Conservation (phyloP, 1,140 invertebrate genomes). For the Colletes gigas region DNA sequence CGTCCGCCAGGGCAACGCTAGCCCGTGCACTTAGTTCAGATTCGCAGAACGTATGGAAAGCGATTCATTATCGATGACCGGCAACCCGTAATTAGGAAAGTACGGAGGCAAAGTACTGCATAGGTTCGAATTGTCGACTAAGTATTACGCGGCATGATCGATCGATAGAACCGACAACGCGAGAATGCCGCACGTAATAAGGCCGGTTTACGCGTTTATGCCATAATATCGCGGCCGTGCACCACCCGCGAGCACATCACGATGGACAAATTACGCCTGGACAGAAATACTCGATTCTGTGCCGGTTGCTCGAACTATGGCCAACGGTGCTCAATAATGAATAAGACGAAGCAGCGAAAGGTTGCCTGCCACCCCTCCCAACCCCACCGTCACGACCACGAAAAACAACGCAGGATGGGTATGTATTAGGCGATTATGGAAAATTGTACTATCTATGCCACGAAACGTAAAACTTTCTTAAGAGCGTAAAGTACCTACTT, state of each 20-base stretch:
- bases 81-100: conserved; percentile 18
- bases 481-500: too few relatives aligned
- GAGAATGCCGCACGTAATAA: conserved; percentile 1
- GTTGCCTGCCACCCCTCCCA: too few relatives aligned
- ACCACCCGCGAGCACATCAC: conserved; percentile 1
- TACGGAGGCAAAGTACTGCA: not conserved
- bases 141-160: not conserved
- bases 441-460: too few relatives aligned
- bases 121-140: conserved; percentile 4
- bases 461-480: too few relatives aligned
- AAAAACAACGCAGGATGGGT: not conserved
- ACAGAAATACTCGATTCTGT: not conserved
- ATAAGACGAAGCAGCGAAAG: not conserved
- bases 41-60: too few relatives aligned
- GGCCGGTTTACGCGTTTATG: not conserved
- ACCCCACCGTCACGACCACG: too few relatives aligned
- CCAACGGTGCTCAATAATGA: not conserved
- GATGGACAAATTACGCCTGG: conserved; percentile 4
- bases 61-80: not conserved
- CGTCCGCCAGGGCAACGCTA: not conserved
- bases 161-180: not conserved
- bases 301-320: not conserved
- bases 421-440: too few relatives aligned
- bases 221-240: not conserved
- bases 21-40: not conserved